Conservation (phyloP, 2,113 vertebrate genomes). For the Plotosus lineatus region DNA sequence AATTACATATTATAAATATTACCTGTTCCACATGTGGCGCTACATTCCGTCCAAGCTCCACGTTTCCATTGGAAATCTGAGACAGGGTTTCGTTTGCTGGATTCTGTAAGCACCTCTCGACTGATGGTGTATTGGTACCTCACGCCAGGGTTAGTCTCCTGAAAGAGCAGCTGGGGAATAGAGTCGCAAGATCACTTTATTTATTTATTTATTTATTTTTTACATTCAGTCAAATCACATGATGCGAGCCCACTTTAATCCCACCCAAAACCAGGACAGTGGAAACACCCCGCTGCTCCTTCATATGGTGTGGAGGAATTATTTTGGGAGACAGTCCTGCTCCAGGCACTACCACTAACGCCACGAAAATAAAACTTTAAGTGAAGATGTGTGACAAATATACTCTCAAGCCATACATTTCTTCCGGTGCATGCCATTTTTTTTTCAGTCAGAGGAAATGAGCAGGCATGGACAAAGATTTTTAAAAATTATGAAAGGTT, state of each 20-base stretch:
- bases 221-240: background rate
- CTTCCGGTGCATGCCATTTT: background rate
- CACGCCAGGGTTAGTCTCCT: conserved; percentile 89
- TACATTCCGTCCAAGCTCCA: conserved; percentile 87
- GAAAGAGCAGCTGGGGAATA: conserved; percentile 85
- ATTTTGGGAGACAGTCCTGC: background rate
- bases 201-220: too few relatives aligned
- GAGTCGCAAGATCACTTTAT: background rate
- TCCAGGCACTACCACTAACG: background rate
- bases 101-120: conserved; percentile 56
- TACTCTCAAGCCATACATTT: too few relatives aligned
- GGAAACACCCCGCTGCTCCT: conserved; percentile 14
- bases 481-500: background rate
- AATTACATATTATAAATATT: too few relatives aligned
- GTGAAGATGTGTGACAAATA: background rate
- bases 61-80: conserved; percentile 84
- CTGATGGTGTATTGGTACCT: conserved; percentile 91
- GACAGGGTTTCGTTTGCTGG: conserved; percentile 43
- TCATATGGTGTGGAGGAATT: background rate
- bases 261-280: background rate
- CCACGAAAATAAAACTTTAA: background rate
- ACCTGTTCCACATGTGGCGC: conserved; percentile 88
- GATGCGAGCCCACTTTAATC: background rate
- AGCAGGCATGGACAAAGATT: background rate
- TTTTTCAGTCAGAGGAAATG: background rate